Conservation (phyloP, 1,140 invertebrate genomes). For the Drosophila ogumai region DNA sequence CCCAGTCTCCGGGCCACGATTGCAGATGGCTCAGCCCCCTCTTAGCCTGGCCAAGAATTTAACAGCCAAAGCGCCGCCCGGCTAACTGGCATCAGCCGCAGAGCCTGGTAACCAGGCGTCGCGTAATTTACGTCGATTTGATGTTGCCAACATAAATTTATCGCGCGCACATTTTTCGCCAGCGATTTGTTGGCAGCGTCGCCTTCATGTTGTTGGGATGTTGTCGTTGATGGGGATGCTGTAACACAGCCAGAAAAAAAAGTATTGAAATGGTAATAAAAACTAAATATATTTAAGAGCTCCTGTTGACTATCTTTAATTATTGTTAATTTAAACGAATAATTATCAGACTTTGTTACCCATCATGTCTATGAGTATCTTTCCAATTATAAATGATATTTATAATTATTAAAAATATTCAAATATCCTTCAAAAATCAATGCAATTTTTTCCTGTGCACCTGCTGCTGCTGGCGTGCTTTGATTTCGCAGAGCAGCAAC, state of each 20-base stretch:
- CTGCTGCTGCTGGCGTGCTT: constrained; percentile 64
- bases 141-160: constrained; percentile 82
- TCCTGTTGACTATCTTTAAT: no score
- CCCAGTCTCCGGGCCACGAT: constrained; percentile 42
- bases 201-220: constrained; percentile 57
- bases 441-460: background rate
- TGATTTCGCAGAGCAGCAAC: constrained; percentile 76
- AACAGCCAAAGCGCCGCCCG: constrained; percentile 80
- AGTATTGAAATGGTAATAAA: background rate
- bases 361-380: background rate
- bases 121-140: constrained; percentile 83
- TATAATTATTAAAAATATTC: background rate
- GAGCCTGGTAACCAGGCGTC: constrained; percentile 58
- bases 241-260: background rate
- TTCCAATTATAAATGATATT: background rate
- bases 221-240: constrained; percentile 59
- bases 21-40: constrained; percentile 37
- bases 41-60: constrained; percentile 64
- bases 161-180: constrained; percentile 76
- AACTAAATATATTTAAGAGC: background rate
- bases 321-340: no score
- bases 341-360: no score
- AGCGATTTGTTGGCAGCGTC: constrained; percentile 71
- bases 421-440: background rate
- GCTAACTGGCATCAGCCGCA: constrained; percentile 26